These are phyloP conservation scores for Nomada ruficornis DNA, from an alignment of 2,888 invertebrate species.

Conservation along the genomic window DNA sequence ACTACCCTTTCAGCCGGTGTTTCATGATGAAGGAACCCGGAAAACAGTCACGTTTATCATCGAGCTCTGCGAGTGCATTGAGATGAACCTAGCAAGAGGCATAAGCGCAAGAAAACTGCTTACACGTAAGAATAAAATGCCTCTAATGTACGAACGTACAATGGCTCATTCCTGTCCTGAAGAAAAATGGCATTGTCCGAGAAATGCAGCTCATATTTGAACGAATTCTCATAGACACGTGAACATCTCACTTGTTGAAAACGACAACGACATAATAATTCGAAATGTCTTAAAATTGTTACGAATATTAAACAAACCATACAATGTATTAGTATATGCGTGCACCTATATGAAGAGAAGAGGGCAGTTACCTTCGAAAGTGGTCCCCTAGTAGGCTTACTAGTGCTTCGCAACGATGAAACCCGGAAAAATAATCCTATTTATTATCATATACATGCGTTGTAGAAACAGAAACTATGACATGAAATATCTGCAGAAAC, in stretches of 20 bases:
- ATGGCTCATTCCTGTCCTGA: constrained; percentile 28
- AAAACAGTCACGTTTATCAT: constrained; percentile 70
- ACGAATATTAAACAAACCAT: not conserved
- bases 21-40: constrained; percentile 48
- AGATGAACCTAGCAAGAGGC: constrained; percentile 24
- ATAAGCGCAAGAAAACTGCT: constrained; percentile 45
- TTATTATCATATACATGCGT: constrained; percentile 48
- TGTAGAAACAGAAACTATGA: constrained; percentile 11
- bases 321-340: constrained; percentile 32
- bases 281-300: no score
- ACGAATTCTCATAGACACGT: constrained; percentile 21
- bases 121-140: constrained; percentile 56
- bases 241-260: not conserved
- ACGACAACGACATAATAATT: not conserved
- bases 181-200: constrained; percentile 15
- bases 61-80: constrained; percentile 39
- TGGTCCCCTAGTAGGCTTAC: constrained; percentile 36
- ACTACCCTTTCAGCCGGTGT: constrained; percentile 29
- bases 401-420: constrained; percentile 55
- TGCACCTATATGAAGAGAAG: constrained; percentile 41
- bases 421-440: constrained; percentile 66
- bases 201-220: not conserved
- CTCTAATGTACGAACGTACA: constrained; percentile 48
- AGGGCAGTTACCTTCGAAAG: constrained; percentile 60
- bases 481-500: constrained; percentile 6